Conservation (phyloP, 1,140 invertebrate genomes). For the Drosophila nasuta region DNA sequence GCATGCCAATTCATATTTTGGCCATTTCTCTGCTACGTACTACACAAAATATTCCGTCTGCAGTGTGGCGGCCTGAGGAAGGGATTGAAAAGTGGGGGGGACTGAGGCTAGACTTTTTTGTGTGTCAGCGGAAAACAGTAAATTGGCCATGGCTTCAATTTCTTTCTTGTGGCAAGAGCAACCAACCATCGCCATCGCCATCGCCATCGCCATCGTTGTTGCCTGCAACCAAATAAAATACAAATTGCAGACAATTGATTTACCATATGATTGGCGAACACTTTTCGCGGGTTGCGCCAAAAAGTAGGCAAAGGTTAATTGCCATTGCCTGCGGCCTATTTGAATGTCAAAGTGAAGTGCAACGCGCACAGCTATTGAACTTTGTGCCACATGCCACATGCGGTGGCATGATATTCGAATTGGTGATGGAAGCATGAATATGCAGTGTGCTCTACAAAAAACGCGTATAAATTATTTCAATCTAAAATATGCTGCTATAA, state of each 20-base stretch:
- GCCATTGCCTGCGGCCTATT: slow-evolving; percentile 14
- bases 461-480: slow-evolving; percentile 26
- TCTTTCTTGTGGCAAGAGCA: slow-evolving; percentile 3
- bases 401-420: background rate
- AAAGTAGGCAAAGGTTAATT: slow-evolving; percentile 77
- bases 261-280: slow-evolving; percentile 70
- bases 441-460: background rate
- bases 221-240: slow-evolving; percentile 71
- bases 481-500: slow-evolving; percentile 39
- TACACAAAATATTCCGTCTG: slow-evolving; percentile 14
- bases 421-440: background rate
- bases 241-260: slow-evolving; percentile 84
- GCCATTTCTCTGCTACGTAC: slow-evolving; percentile 10
- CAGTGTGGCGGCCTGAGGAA: background rate
- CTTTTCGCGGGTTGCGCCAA: slow-evolving; percentile 31
- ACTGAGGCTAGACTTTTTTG: slow-evolving; percentile 45
- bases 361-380: slow-evolving; percentile 32
- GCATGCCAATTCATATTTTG: slow-evolving; percentile 45
- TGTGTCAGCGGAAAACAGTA: slow-evolving; percentile 72
- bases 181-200: too few relatives aligned
- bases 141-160: slow-evolving; percentile 84
- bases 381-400: slow-evolving; percentile 6
- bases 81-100: background rate
- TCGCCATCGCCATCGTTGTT: background rate
- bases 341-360: slow-evolving; percentile 68